Percentiles rank a stretch among this genome's conserved stretches.
These are phyloP conservation scores for Suricata suricatta DNA, from an alignment of 2,113 vertebrate species.

Conservation along the genomic window DNA sequence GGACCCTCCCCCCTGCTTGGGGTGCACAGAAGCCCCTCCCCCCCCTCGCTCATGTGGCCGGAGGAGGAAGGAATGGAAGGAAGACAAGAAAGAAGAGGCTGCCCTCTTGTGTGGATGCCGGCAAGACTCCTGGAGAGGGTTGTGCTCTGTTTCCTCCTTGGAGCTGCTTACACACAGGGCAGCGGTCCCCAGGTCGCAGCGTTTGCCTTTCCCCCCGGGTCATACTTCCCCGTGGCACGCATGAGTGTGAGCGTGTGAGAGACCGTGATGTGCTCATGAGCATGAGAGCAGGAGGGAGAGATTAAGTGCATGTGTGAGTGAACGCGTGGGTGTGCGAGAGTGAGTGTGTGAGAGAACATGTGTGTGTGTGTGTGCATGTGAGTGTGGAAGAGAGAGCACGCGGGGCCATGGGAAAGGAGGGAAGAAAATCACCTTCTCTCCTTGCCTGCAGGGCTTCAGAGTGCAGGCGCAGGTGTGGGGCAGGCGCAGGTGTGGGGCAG, in stretches of 20 bases:
- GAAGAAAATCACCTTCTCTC: neutral
- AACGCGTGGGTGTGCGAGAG: neutral
- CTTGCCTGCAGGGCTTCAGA: neutral
- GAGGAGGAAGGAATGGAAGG: neutral
- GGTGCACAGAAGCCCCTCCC: neutral
- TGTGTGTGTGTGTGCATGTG: neutral
- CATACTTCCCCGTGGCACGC: too few relatives aligned
- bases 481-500: neutral
- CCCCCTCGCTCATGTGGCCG: neutral
- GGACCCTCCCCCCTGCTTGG: too few relatives aligned
- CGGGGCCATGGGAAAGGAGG: fast-evolving
- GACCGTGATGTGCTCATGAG: neutral
- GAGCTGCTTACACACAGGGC: neutral
- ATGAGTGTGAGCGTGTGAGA: neutral
- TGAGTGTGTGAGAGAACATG: too few relatives aligned
- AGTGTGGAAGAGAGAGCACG: neutral
- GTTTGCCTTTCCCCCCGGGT: fast-evolving
- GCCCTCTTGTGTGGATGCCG: neutral
- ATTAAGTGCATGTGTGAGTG: neutral
- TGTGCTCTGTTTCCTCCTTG: neutral
- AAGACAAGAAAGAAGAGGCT: neutral
- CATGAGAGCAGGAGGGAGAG: neutral
- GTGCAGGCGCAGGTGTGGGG: too few relatives aligned
- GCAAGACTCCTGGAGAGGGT: neutral
- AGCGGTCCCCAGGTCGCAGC: neutral